Evolutionary conservation across 2,113 vertebrate species (phyloP), one percentile per base, ranked within the genome.

Genomic region (Numida meleagris): DNA sequence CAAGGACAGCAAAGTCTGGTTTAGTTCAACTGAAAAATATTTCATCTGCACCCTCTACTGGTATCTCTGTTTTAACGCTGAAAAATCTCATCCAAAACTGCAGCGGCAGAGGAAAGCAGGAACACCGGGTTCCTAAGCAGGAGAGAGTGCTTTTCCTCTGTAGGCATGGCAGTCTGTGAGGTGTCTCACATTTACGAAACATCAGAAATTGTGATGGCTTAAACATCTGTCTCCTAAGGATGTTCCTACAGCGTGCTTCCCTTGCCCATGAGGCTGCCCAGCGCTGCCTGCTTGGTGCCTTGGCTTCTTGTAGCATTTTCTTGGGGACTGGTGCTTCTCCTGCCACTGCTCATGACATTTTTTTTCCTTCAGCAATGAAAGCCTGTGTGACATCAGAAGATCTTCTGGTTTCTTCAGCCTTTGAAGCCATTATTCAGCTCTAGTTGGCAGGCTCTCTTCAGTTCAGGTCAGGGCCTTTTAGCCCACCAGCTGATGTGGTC

Each of bases 11-110:
- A 1, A 48, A 55, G 1, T 14, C 5, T 5, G 40, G 10, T 20
- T 38, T 5, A 23, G 19, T 3, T 17, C 33, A n/a, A 63, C 16
- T 58, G 73, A 80, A 82, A 92, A 92, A 57, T 11, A 21, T 9
- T 70, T 50, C 80, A 12, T 24, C 53, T 86, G 83, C 89, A 58
- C 94, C 95, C 94, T 90, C 94, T 96, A 9, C 90, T 79, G 93
- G 90, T 86, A 9, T 34, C 31, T 65, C 51, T 51, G 43, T 27
- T 51, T 58, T 7, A 8, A 33, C 14, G 43, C 86, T 72, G 88
- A 14, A 29, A 71, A 72, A 33, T 6, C 4, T 6, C 36, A 46
- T 40, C 34, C 68, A 40, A 14, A 61, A 7, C 17, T 6, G 27
- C 53, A 42, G 62, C 1, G 33, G 20, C 13, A 4, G 4, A 25